Percentiles rank a stretch among this genome's conserved stretches.
phyloP scores from a whole-genome alignment of 1,140 invertebrate genomes.

The Dryas iulia region DNA sequence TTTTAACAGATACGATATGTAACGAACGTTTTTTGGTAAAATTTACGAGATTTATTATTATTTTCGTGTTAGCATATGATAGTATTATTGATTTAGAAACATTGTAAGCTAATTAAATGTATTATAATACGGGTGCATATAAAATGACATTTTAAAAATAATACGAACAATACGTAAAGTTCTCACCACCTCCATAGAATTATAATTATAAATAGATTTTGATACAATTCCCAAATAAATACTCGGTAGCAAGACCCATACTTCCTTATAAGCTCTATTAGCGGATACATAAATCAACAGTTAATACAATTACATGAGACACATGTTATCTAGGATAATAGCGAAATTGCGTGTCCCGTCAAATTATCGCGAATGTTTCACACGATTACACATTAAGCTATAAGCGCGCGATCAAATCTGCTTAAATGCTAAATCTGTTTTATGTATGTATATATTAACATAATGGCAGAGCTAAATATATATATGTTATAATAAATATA shows the following conservation, averaged over 20 bases:
- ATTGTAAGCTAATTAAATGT: too few species aligned
- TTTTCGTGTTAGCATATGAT: too few species aligned
- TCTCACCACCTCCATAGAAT: too few species aligned
- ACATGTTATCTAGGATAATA: constrained; percentile 50
- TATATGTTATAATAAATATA: neutral
- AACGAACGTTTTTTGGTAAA: too few species aligned
- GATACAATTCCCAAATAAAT: constrained; percentile 4
- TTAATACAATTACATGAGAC: constrained; percentile 37
- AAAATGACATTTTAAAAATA: too few species aligned
- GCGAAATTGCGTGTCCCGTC: constrained; percentile 55
- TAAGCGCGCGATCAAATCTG: constrained; percentile 47
- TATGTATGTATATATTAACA: neutral
- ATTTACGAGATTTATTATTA: too few species aligned
- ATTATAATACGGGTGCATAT: too few species aligned
- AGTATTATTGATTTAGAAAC: too few species aligned
- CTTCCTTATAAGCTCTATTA: constrained; percentile 35
- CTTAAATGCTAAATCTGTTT: constrained; percentile 1
- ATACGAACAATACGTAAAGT: too few species aligned
- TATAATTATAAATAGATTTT: too few species aligned
- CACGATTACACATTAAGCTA: constrained; percentile 48
- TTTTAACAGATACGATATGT: too few species aligned
- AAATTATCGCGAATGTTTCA: constrained; percentile 48
- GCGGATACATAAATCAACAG: constrained; percentile 44
- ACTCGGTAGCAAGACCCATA: constrained; percentile 16
- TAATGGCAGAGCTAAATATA: constrained; percentile 33